Evolutionary conservation across 1,140 invertebrate genomes (phyloP), one percentile per base, ranked within the genome.

Genomic region (Drosophila sturtevanti): DNA sequence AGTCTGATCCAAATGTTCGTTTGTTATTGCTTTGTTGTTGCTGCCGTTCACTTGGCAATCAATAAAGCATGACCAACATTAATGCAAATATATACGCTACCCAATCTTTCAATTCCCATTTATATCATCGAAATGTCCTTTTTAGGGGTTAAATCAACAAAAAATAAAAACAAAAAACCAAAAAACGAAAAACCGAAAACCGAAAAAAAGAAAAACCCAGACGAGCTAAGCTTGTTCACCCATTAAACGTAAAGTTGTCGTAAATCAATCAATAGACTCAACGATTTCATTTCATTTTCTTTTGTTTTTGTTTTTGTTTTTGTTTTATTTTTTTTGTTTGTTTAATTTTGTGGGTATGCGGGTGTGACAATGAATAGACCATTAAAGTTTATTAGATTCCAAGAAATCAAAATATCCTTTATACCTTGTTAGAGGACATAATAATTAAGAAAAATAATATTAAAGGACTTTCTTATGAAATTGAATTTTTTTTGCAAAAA

Each of bases 21-120:
- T 37, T 24, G 31, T 22, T 34, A 38, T 41, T 18, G n/a, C n/a
- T 16, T 60, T 52, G 16, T 9, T 41, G 4, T 44, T 44, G 14
- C 2, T 44, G 14, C 52, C 60, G 56, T 68, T 76, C 34, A 34
- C 27, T 59, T 61, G 79, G 60, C 52, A 71, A 79, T 81, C 84
- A 77, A 89, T 87, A 74, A 89, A 89, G 51, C 84, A 63, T 84
- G 80, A 89, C 77, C 79, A 66, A 24, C 59, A 89, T 89, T 79
- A 84, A 87, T 89, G 77, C 55, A 74, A 82, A 77, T 79, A 54
- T 67, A 63, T 58, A n/a, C 44, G 58, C 62, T 55, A 31, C 7
- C 51, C 41, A 16, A 41, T 14, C 12, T 5, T 22, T 14, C 60
- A 37, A 4, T 10, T n/a, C 3, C 3, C 34, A 21, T n/a, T 38